Evolutionary conservation across 2,888 invertebrate genomes (phyloP).

Genomic region (Bibio marci): DNA sequence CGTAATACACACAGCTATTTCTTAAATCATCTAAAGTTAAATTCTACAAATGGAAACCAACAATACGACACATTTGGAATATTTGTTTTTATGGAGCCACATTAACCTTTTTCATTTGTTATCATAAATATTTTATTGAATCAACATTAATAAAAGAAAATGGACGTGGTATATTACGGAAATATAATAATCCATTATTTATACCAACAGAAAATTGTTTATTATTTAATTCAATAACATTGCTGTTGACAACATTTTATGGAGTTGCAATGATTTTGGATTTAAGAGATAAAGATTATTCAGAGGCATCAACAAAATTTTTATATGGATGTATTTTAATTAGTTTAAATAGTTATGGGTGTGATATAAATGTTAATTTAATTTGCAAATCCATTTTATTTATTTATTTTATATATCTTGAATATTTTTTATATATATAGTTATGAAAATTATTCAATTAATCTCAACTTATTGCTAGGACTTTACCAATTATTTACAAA

Average conservation of each 20-base stretch:
- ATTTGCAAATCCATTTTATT: neutral
- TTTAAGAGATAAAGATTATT: slow-evolving; percentile 22
- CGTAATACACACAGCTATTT: slow-evolving; percentile 17
- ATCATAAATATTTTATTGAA: slow-evolving; percentile 27
- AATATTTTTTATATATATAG: slow-evolving; percentile 13
- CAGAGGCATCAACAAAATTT: slow-evolving; percentile 18
- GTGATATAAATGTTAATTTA: no score
- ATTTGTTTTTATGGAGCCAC: slow-evolving; percentile 26
- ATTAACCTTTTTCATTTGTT: slow-evolving; percentile 23
- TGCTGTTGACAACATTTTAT: slow-evolving; percentile 26
- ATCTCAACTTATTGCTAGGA: slow-evolving; percentile 25
- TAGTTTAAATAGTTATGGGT: slow-evolving; percentile 6
- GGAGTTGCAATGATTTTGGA: slow-evolving; percentile 25
- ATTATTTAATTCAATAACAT: slow-evolving; percentile 12
- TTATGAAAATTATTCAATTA: slow-evolving; percentile 28
- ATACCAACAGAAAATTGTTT: slow-evolving; percentile 2
- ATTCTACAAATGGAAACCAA: slow-evolving; percentile 25
- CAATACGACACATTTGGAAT: slow-evolving; percentile 26
- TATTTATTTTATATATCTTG: neutral
- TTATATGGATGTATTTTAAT: slow-evolving; percentile 2
- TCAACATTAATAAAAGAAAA: slow-evolving; percentile 25
- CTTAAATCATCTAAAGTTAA: slow-evolving; percentile 24
- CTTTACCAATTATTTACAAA: slow-evolving; percentile 26
- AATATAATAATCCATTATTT: slow-evolving; percentile 27
- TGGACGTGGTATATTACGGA: slow-evolving; percentile 24